A percentile compares a stretch with the other conserved stretches of the same genome.
These are phyloP conservation scores for Dysdera silvatica DNA, from an alignment of 1,140 invertebrate genomes.

Conservation along the genomic window DNA sequence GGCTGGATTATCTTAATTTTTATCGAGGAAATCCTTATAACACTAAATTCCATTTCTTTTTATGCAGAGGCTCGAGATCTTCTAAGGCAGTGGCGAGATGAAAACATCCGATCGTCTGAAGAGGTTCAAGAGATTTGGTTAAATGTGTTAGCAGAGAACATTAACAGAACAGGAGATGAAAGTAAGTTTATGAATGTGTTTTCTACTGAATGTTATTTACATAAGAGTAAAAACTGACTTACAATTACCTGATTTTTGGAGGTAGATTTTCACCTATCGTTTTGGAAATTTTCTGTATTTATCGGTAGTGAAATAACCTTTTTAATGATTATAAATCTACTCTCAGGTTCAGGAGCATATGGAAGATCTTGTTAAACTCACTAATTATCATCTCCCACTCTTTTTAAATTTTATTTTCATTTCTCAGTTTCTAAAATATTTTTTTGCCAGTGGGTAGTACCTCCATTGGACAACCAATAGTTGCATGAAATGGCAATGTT, in stretches of 20 bases:
- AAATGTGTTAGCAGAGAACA: slow-evolving; percentile 58
- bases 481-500: too few species aligned
- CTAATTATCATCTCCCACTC: too few species aligned
- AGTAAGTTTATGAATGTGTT: slow-evolving; percentile 56
- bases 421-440: too few species aligned
- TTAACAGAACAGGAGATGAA: slow-evolving; percentile 82
- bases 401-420: too few species aligned
- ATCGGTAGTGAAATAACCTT: neutral
- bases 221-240: neutral
- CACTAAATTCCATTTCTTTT: too few species aligned
- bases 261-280: neutral
- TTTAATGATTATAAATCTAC: neutral
- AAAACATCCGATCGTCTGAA: slow-evolving; percentile 76
- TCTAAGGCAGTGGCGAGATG: slow-evolving; percentile 82
- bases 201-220: neutral
- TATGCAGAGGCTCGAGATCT: slow-evolving; percentile 67
- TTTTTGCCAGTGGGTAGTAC: too few species aligned
- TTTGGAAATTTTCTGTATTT: neutral
- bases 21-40: too few species aligned
- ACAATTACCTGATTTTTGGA: neutral
- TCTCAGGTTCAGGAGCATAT: too few species aligned
- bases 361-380: too few species aligned
- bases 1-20: too few species aligned
- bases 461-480: too few species aligned
- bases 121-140: slow-evolving; percentile 85